Conservation (phyloP, 2,113 vertebrate species). For the Ceuthmochares aereus region DNA sequence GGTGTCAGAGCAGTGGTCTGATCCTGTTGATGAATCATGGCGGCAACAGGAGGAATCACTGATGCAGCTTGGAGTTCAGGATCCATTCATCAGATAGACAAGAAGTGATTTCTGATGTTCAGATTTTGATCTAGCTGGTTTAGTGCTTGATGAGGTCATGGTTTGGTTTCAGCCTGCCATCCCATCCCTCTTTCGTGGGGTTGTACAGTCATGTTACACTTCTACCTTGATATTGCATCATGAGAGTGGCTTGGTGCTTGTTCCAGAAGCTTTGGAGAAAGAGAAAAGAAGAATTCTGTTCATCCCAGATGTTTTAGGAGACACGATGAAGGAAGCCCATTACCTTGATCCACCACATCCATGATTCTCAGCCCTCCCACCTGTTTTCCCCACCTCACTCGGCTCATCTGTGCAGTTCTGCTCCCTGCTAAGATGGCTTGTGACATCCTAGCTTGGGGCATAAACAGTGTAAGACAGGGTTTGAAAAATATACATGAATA, state of each 20-base stretch:
- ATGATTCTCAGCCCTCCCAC: not conserved
- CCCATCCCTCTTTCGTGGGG: not conserved
- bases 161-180: not conserved
- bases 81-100: not conserved
- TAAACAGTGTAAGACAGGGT: slow-evolving; percentile 50
- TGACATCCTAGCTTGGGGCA: slow-evolving; percentile 63
- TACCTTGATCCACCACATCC: not conserved
- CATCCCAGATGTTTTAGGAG: not conserved
- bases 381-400: slow-evolving; percentile 39
- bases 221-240: rapidly evolving
- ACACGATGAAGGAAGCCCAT: not conserved
- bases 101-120: not conserved
- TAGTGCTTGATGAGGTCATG: not conserved
- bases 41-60: not conserved
- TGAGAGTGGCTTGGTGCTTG: not conserved
- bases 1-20: not conserved
- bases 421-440: slow-evolving; percentile 27
- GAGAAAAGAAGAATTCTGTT: not conserved
- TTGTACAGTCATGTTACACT: rapidly evolving
- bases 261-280: not conserved
- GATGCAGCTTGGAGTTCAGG: not conserved
- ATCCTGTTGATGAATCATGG: not conserved
- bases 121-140: not conserved
- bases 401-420: not conserved
- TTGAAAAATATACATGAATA: slow-evolving; percentile 64